A percentile compares a stretch with the other conserved stretches of the same genome.
Conservation (phyloP, 2,888 invertebrate genomes). For the Hirtodrosophila trivittata region DNA sequence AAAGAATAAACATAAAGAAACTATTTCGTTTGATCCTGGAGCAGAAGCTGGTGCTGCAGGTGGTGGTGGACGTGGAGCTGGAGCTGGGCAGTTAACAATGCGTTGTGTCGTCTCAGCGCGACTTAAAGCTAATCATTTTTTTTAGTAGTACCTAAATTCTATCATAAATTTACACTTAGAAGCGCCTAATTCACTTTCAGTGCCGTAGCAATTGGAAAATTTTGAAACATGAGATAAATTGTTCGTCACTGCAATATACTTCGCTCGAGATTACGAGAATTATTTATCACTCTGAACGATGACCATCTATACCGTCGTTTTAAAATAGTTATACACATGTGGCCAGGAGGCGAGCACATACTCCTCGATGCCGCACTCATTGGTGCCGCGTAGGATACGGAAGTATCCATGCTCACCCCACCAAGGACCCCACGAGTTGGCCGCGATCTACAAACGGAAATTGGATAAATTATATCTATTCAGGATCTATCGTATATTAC, state of each 20-base stretch:
- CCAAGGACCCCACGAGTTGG: conserved; percentile 95
- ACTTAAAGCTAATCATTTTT: conserved; percentile 70
- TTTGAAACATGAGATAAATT: conserved; percentile 71
- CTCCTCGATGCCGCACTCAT: conserved; percentile 95
- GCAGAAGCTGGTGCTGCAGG: conserved; percentile 20
- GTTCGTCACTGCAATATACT: conserved; percentile 53
- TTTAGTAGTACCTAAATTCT: conserved; percentile 71
- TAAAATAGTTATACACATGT: conserved; percentile 81
- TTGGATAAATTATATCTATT: not conserved
- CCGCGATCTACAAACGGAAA: conserved; percentile 88
- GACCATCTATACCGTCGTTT: conserved; percentile 50
- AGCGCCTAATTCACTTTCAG: conserved; percentile 77
- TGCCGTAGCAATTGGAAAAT: conserved; percentile 67
- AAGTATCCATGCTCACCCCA: conserved; percentile 98
- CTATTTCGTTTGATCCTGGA: conserved; percentile 30
- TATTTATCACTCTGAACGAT: not conserved
- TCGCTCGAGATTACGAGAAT: conserved; percentile 58
- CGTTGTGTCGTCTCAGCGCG: conserved; percentile 51
- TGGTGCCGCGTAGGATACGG: conserved; percentile 91
- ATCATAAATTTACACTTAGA: conserved; percentile 73
- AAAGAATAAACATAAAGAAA: conserved; percentile 10
- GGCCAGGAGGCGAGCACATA: conserved; percentile 93
- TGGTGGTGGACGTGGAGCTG: conserved; percentile 24
- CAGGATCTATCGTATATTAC: not conserved
- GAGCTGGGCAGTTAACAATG: conserved; percentile 51